Conservation (phyloP, 2,797 vertebrate species). For the Enteromius thamalakanensis region DNA sequence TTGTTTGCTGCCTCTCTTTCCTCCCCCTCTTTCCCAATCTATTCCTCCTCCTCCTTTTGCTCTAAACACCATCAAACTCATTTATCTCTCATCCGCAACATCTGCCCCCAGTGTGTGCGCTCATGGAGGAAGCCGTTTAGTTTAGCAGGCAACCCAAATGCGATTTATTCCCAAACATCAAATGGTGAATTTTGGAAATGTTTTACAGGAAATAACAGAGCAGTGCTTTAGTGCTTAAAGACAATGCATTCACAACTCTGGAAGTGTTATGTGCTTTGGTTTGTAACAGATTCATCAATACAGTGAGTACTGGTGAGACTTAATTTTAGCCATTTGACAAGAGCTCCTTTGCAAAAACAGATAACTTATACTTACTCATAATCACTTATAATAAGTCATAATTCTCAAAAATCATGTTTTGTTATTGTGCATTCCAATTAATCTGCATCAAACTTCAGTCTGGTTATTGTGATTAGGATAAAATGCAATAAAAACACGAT, state of each 20-base stretch:
- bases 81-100: constrained; percentile 45
- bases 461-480: too few species aligned
- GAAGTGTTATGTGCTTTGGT: background rate
- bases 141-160: constrained; percentile 47
- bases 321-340: too few species aligned
- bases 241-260: background rate
- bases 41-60: constrained; percentile 32
- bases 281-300: background rate
- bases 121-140: constrained; percentile 42
- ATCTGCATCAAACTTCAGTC: too few species aligned
- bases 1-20: constrained; percentile 35
- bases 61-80: constrained; percentile 54
- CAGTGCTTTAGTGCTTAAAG: background rate
- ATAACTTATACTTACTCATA: too few species aligned
- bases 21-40: constrained; percentile 36
- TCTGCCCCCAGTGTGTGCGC: constrained; percentile 54
- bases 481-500: too few species aligned
- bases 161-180: constrained; percentile 51
- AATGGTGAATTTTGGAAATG: constrained; percentile 15
- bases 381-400: too few species aligned
- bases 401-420: too few species aligned
- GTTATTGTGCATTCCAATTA: too few species aligned
- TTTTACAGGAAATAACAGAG: constrained; percentile 20
- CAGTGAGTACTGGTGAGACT: too few species aligned
- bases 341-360: too few species aligned